Conservation (phyloP, 2,888 invertebrate species). For the Lochmaea crataegi region DNA sequence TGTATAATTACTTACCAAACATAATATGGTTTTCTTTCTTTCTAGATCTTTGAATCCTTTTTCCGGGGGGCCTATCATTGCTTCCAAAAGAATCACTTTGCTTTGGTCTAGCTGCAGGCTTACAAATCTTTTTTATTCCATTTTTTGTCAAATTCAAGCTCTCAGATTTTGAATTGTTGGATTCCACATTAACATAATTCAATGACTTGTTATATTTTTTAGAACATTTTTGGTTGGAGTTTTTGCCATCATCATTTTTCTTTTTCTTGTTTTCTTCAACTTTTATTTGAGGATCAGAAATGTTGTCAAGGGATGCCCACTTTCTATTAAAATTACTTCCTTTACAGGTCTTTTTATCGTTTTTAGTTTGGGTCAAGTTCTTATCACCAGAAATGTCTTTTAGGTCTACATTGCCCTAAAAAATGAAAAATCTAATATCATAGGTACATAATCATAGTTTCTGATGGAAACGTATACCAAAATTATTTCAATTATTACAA, state of each 20-base stretch:
- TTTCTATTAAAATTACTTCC: slow-evolving; percentile 66
- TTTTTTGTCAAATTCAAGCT: slow-evolving; percentile 56
- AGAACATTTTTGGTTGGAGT: slow-evolving; percentile 64
- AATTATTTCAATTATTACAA: too few relatives aligned
- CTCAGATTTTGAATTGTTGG: slow-evolving; percentile 56
- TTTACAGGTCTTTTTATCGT: slow-evolving; percentile 63
- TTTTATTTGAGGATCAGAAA: slow-evolving; percentile 64
- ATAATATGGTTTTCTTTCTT: slow-evolving; percentile 65
- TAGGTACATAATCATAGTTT: too few relatives aligned
- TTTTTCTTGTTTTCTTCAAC: slow-evolving; percentile 61
- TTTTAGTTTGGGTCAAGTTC: slow-evolving; percentile 57
- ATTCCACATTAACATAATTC: slow-evolving; percentile 57
- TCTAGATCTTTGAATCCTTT: slow-evolving; percentile 69
- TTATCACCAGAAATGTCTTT: slow-evolving; percentile 56
- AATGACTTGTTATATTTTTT: slow-evolving; percentile 65
- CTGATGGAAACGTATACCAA: too few relatives aligned
- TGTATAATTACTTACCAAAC: slow-evolving; percentile 55
- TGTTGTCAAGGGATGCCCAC: slow-evolving; percentile 73
- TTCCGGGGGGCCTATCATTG: slow-evolving; percentile 61
- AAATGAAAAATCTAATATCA: not conserved
- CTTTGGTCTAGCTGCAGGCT: slow-evolving; percentile 54
- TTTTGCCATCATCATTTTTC: slow-evolving; percentile 62
- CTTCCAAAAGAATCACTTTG: slow-evolving; percentile 53
- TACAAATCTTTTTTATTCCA: slow-evolving; percentile 58
- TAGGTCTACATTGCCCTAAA: slow-evolving; percentile 9